These are phyloP conservation scores for Sceliomorpha sp. DNA, from an alignment of 2,888 invertebrate species.

Conservation along the genomic window DNA sequence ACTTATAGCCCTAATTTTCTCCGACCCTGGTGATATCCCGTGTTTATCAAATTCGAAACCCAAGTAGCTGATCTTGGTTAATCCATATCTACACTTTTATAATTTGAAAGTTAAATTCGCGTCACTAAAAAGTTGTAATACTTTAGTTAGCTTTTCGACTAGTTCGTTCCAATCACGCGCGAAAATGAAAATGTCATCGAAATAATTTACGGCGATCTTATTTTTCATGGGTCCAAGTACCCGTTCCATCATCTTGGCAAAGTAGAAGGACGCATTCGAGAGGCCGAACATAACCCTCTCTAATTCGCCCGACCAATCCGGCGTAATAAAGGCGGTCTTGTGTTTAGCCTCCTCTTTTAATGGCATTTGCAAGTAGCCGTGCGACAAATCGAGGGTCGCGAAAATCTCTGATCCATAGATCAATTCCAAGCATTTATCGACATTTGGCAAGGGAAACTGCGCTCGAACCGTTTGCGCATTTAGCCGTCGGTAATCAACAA, in stretches of 20 bases:
- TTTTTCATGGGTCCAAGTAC: slow-evolving; percentile 54
- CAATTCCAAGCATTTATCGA: too few species aligned
- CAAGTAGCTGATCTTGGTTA: background rate
- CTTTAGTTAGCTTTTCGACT: too few species aligned
- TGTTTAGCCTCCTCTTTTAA: background rate
- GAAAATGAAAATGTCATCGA: too few species aligned
- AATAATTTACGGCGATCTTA: slow-evolving; percentile 13
- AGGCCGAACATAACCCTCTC: slow-evolving; percentile 66
- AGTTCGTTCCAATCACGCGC: too few species aligned
- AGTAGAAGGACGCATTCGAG: slow-evolving; percentile 64
- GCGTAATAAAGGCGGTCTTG: slow-evolving; percentile 51
- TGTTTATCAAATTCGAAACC: background rate
- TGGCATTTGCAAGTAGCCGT: slow-evolving; percentile 10
- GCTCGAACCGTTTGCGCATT: background rate
- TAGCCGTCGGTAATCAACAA: slow-evolving; percentile 6
- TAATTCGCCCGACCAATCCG: slow-evolving; percentile 67
- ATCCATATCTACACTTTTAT: too few species aligned
- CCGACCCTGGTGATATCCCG: background rate
- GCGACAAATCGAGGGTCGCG: background rate
- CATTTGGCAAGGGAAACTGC: slow-evolving; percentile 4
- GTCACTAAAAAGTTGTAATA: too few species aligned
- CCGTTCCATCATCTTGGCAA: slow-evolving; percentile 62
- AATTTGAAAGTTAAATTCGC: too few species aligned
- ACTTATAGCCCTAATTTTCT: background rate
- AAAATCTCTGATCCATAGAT: too few species aligned